Percentiles rank a stretch among this genome's conserved stretches.
Evolutionary conservation across 2,797 vertebrate genomes (phyloP).

Genomic region (Sebastolobus alascanus): DNA sequence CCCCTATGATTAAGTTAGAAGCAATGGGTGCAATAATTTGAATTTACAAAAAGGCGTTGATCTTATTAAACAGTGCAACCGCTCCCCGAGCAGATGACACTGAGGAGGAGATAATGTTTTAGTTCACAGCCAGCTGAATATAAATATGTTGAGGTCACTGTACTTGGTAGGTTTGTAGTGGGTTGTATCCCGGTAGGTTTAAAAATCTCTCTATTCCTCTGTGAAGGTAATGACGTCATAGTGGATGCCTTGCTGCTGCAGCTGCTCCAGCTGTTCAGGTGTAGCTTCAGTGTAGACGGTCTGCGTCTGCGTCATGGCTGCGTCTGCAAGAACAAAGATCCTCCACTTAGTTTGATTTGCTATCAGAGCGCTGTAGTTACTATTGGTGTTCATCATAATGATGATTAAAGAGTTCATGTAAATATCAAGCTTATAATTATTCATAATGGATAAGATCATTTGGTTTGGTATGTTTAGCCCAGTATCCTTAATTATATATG

Average conservation of each 20-base stretch:
- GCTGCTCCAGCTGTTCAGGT: conserved; percentile 91
- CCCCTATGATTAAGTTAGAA: conserved; percentile 72
- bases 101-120: conserved; percentile 30
- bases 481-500: not conserved
- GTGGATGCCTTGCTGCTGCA: conserved; percentile 94
- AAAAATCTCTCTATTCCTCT: conserved; percentile 78
- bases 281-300: conserved; percentile 90
- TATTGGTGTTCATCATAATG: not conserved
- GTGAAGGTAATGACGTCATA: conserved; percentile 95
- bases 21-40: conserved; percentile 60
- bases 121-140: conserved; percentile 59
- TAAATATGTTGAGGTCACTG: conserved; percentile 60
- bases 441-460: not conserved
- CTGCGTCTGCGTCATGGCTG: conserved; percentile 92
- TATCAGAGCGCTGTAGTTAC: not conserved
- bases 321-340: conserved; percentile 81
- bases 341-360: not conserved
- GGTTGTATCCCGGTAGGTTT: not conserved
- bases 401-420: conserved; percentile 1
- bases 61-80: conserved; percentile 42
- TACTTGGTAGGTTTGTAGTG: conserved; percentile 41
- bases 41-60: conserved; percentile 70
- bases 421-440: not conserved
- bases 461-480: not conserved
- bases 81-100: conserved; percentile 12